A percentile compares a stretch with the other conserved stretches of the same genome.
Conservation (phyloP, 2,113 vertebrate species). For the Glaucomys volans region DNA sequence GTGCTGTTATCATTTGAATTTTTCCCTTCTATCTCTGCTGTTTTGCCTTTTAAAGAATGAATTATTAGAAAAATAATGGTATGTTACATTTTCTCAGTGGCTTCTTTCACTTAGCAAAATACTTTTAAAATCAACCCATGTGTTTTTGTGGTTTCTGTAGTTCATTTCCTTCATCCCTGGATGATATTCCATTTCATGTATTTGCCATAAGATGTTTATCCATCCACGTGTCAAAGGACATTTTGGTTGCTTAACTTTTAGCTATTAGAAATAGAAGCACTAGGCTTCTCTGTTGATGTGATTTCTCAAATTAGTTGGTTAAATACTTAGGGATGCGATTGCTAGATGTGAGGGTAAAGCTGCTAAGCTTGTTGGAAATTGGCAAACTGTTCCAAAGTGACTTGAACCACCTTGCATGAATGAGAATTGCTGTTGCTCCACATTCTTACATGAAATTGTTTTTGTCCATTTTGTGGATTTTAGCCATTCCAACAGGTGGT, state of each 20-base stretch:
- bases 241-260: background rate
- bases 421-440: background rate
- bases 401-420: background rate
- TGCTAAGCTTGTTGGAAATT: background rate
- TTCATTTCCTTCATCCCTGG: background rate
- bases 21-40: background rate
- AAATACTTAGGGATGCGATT: background rate
- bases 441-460: background rate
- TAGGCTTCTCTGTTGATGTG: background rate
- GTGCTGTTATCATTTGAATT: background rate
- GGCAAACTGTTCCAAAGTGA: background rate
- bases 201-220: background rate
- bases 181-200: background rate
- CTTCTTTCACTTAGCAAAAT: background rate
- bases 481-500: background rate
- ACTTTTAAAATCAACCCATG: background rate
- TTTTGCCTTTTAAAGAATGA: background rate
- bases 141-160: background rate
- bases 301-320: background rate
- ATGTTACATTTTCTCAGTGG: background rate
- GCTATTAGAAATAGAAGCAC: background rate
- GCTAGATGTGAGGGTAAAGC: background rate
- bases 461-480: background rate
- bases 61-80: background rate
- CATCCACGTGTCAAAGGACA: background rate